These are phyloP conservation scores for Achroia grisella DNA, from an alignment of 1,140 invertebrate genomes.

Conservation along the genomic window DNA sequence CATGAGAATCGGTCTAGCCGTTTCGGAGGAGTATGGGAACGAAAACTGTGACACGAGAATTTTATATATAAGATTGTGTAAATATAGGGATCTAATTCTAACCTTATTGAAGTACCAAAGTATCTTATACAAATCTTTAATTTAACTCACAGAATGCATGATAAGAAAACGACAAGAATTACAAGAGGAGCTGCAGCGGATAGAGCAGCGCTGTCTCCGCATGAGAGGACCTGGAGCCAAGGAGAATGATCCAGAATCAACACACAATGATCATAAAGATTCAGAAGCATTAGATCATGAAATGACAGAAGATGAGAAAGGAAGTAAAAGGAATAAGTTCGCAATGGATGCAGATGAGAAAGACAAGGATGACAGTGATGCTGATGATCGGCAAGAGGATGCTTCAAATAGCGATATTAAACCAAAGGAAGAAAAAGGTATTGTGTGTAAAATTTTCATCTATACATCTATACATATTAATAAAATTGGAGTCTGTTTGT, in stretches of 20 bases:
- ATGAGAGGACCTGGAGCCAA: slow-evolving; percentile 29
- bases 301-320: slow-evolving; percentile 20
- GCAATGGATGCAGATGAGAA: slow-evolving; percentile 50
- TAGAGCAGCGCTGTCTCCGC: slow-evolving; percentile 57
- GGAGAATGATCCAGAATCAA: slow-evolving; percentile 32
- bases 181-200: slow-evolving; percentile 51
- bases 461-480: no score
- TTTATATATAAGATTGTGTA: no score
- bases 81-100: no score
- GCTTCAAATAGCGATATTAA: not conserved
- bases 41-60: no score
- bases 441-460: not conserved
- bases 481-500: no score
- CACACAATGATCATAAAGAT: no score
- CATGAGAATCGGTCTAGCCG: no score
- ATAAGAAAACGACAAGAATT: slow-evolving; percentile 55
- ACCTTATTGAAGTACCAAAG: no score
- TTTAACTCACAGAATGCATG: slow-evolving; percentile 56
- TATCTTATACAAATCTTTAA: no score
- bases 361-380: slow-evolving; percentile 52
- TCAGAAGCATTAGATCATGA: not conserved
- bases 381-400: slow-evolving; percentile 31
- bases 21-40: no score
- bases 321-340: slow-evolving; percentile 50
- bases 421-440: slow-evolving; percentile 20